Conservation (phyloP, 1,140 invertebrate genomes). For the Tigriopus japonicus region DNA sequence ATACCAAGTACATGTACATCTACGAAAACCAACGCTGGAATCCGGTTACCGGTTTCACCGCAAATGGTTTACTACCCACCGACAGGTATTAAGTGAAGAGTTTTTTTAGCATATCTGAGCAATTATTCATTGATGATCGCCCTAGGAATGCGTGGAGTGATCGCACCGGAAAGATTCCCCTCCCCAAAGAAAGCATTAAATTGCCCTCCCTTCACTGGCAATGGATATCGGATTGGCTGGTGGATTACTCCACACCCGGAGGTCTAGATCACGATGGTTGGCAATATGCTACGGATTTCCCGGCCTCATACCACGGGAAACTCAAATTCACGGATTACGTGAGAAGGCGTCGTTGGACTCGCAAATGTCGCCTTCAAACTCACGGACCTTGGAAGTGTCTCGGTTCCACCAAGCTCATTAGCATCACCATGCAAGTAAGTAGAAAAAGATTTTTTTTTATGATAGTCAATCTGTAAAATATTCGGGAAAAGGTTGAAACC, state of each 20-base stretch:
- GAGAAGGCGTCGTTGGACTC: constrained; percentile 58
- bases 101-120: neutral
- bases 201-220: constrained; percentile 66
- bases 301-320: constrained; percentile 56
- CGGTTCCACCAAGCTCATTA: constrained; percentile 57
- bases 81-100: constrained; percentile 34
- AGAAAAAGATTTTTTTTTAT: too few species aligned
- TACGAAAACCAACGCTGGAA: constrained; percentile 92
- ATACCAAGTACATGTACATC: constrained; percentile 60
- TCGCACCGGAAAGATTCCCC: constrained; percentile 51
- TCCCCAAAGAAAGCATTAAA: constrained; percentile 62
- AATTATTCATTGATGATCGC: constrained; percentile 33
- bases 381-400: constrained; percentile 68
- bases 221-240: constrained; percentile 74
- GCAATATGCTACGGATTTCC: constrained; percentile 85
- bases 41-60: constrained; percentile 64
- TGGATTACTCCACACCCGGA: constrained; percentile 69
- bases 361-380: constrained; percentile 56
- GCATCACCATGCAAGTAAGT: constrained; percentile 31
- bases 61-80: constrained; percentile 52
- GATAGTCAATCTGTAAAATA: too few species aligned
- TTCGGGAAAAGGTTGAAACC: too few species aligned
- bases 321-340: constrained; percentile 76
- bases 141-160: constrained; percentile 48
- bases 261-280: constrained; percentile 75